These are phyloP conservation scores for Amblyornis subalaris DNA, from an alignment of 2,113 vertebrate genomes.

Conservation along the genomic window DNA sequence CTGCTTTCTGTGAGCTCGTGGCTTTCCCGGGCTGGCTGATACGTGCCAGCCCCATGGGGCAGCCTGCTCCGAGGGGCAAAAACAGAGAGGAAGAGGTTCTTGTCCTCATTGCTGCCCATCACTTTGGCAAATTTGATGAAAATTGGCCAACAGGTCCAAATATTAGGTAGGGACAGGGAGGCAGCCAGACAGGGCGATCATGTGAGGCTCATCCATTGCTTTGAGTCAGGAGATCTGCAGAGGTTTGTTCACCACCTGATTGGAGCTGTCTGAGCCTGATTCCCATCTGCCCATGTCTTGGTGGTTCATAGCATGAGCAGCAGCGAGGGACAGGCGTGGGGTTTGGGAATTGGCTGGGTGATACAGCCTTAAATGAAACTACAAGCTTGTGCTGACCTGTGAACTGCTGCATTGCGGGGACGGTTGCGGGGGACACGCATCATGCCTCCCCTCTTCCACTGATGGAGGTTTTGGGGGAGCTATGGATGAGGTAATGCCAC, in stretches of 20 bases:
- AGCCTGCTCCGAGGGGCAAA: background rate
- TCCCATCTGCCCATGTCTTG: rapidly evolving
- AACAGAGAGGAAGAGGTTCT: background rate
- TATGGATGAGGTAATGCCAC: background rate
- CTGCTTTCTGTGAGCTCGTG: background rate
- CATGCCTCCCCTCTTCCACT: background rate
- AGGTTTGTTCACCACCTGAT: background rate
- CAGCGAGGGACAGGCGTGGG: rapidly evolving
- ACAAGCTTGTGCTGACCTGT: background rate
- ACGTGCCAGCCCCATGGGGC: background rate
- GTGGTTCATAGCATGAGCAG: rapidly evolving
- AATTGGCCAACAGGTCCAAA: background rate
- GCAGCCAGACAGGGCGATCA: rapidly evolving
- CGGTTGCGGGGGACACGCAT: rapidly evolving
- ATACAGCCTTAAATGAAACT: background rate
- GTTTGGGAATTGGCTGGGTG: background rate
- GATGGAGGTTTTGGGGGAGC: background rate
- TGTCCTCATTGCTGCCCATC: background rate
- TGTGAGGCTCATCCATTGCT: background rate
- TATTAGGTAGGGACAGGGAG: background rate
- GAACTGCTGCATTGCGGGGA: background rate
- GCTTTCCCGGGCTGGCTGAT: background rate
- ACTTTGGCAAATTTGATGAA: background rate
- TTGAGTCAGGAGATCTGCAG: background rate
- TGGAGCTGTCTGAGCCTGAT: background rate